A percentile compares a stretch with the other conserved stretches of the same genome.
phyloP scores from a whole-genome alignment of 2,888 invertebrate genomes.

The Latrodectus elegans region DNA sequence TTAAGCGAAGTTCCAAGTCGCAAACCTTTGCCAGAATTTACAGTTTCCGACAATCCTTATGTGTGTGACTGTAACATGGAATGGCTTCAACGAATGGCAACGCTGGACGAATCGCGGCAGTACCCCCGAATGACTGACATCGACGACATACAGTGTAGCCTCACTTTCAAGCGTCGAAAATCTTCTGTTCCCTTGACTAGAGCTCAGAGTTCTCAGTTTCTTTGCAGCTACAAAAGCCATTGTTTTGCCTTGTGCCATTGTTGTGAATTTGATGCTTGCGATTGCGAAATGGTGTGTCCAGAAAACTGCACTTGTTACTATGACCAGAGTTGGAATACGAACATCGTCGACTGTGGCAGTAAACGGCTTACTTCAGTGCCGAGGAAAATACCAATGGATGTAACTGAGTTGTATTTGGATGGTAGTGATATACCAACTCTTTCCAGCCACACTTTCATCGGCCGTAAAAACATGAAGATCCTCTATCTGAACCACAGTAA shows the following conservation, averaged over 20 bases:
- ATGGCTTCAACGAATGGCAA: constrained; percentile 83
- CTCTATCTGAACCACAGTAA: constrained; percentile 86
- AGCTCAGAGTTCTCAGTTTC: constrained; percentile 78
- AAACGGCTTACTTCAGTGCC: constrained; percentile 78
- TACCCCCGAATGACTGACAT: constrained; percentile 89
- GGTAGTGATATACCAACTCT: constrained; percentile 86
- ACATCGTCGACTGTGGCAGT: constrained; percentile 88
- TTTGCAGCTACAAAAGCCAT: constrained; percentile 88
- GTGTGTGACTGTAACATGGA: constrained; percentile 93
- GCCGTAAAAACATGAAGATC: constrained; percentile 85
- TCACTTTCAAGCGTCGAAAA: constrained; percentile 77
- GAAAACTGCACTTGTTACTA: constrained; percentile 91
- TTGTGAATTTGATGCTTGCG: constrained; percentile 92
- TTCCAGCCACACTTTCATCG: constrained; percentile 89
- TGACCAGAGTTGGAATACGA: constrained; percentile 89
- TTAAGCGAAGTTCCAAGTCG: constrained; percentile 86
- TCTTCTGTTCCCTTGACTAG: constrained; percentile 58
- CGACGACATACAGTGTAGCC: constrained; percentile 87
- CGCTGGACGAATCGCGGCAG: constrained; percentile 84
- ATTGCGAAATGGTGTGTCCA: constrained; percentile 94
- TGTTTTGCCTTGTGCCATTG: constrained; percentile 92
- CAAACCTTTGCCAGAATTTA: constrained; percentile 72
- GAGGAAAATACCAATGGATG: constrained; percentile 91
- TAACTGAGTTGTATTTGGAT: constrained; percentile 89
- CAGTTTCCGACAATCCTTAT: constrained; percentile 74